phyloP scores from a whole-genome alignment of 2,797 vertebrate genomes.

The Rousettus madagascariensis region DNA sequence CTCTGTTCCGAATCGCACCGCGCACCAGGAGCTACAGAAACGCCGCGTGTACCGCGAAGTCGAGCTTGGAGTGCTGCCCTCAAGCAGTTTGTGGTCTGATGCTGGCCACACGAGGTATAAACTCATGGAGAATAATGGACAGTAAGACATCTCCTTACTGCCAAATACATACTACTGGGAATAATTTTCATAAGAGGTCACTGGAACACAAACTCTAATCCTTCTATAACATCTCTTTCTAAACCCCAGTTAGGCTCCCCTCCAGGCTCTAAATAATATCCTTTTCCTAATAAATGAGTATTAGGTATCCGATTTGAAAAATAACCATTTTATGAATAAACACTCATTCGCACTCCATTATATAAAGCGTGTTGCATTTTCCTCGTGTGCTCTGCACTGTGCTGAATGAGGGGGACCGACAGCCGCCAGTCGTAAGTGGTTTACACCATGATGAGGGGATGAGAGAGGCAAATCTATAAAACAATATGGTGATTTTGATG shows the following conservation, averaged over 20 bases:
- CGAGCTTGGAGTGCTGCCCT: not conserved
- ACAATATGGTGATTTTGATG: not conserved
- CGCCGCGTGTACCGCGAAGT: not conserved
- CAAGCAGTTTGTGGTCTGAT: not conserved
- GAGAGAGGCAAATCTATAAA: not conserved
- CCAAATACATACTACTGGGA: not conserved
- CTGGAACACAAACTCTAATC: not conserved
- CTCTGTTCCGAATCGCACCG: not conserved
- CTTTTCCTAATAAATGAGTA: not conserved
- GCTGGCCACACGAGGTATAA: not conserved
- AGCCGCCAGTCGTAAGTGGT: not conserved
- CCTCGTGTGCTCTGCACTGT: not conserved
- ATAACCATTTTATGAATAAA: not conserved
- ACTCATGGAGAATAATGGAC: not conserved
- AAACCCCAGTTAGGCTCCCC: not conserved
- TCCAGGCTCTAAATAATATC: not conserved
- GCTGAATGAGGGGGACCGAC: not conserved
- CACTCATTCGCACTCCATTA: not conserved
- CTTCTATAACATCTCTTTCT: not conserved
- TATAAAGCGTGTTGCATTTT: not conserved
- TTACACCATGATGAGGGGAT: not conserved
- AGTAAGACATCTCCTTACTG: not conserved
- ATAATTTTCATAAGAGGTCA: not conserved
- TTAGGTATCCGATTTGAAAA: not conserved
- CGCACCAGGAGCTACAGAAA: not conserved